These are phyloP conservation scores for Camelus dromedarius DNA, from an alignment of 2,113 vertebrate species.

Conservation along the genomic window DNA sequence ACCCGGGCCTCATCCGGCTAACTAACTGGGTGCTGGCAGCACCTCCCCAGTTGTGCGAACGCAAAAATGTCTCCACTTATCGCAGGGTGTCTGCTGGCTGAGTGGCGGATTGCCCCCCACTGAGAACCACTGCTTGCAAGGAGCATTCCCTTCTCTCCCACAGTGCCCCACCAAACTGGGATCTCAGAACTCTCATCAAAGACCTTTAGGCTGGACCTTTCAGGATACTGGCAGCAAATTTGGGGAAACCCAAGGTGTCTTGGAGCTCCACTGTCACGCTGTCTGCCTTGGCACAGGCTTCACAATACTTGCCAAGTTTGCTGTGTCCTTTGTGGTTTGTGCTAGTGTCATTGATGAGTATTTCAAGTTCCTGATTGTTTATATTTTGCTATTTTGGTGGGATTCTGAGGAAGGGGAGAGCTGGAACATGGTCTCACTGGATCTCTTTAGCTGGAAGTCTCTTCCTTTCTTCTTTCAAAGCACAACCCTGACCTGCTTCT, in stretches of 20 bases:
- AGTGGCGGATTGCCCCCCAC: neutral
- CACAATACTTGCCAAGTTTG: neutral
- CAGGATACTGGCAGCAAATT: too few species aligned
- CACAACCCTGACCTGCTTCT: neutral
- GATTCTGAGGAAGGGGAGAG: neutral
- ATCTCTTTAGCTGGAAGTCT: neutral
- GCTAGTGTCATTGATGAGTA: accelerated
- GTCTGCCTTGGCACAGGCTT: neutral
- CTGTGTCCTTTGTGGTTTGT: neutral
- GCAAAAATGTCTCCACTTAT: neutral
- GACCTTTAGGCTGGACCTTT: neutral
- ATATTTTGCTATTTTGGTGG: too few species aligned
- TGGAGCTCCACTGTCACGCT: neutral
- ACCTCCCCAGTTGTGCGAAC: neutral
- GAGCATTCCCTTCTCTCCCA: neutral
- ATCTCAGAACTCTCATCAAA: neutral
- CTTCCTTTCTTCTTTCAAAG: neutral
- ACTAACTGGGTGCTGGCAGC: neutral
- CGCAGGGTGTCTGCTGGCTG: accelerated
- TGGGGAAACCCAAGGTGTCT: neutral
- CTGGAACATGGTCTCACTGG: neutral
- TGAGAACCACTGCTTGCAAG: neutral
- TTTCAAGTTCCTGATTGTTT: neutral
- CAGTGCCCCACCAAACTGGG: too few species aligned
- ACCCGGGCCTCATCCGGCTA: neutral